Conservation (phyloP, 1,140 invertebrate species). For the Cydia splendana region DNA sequence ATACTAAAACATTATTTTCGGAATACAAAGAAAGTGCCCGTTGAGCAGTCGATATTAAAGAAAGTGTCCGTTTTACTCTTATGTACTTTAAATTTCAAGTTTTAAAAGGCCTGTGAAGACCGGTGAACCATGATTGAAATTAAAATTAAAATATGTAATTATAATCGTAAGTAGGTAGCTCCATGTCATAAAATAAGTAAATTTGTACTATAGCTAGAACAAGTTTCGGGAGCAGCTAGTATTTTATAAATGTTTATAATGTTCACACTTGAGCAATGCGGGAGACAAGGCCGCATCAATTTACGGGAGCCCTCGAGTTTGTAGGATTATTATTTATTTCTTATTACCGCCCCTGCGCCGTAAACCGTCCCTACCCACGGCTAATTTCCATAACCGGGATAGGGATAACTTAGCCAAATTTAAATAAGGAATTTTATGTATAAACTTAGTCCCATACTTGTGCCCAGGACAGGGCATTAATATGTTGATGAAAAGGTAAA, state of each 20-base stretch:
- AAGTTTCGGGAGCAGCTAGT: neutral
- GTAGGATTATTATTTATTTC: constrained; percentile 25
- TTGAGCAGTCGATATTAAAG: neutral
- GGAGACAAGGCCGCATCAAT: constrained; percentile 14
- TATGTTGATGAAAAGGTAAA: constrained; percentile 30
- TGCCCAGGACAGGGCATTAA: constrained; percentile 7
- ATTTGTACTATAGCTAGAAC: neutral
- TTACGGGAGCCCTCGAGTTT: neutral
- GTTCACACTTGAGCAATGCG: neutral
- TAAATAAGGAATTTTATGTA: constrained; percentile 33
- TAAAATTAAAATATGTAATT: too few species aligned
- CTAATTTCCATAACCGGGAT: constrained; percentile 27
- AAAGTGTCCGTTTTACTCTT: too few species aligned
- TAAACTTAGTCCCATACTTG: constrained; percentile 17
- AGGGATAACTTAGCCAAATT: constrained; percentile 27
- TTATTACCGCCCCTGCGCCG: constrained; percentile 1
- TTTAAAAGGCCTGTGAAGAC: too few species aligned
- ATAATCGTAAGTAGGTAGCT: too few species aligned
- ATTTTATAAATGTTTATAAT: neutral
- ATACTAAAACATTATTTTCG: neutral
- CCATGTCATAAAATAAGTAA: too few species aligned
- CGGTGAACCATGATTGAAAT: too few species aligned
- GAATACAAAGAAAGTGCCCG: neutral
- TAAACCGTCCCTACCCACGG: constrained; percentile 20
- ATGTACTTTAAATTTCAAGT: too few species aligned